A percentile compares a stretch with the other conserved stretches of the same genome.
These are phyloP conservation scores for Liasis olivaceus DNA, from an alignment of 2,797 vertebrate species.

Conservation along the genomic window DNA sequence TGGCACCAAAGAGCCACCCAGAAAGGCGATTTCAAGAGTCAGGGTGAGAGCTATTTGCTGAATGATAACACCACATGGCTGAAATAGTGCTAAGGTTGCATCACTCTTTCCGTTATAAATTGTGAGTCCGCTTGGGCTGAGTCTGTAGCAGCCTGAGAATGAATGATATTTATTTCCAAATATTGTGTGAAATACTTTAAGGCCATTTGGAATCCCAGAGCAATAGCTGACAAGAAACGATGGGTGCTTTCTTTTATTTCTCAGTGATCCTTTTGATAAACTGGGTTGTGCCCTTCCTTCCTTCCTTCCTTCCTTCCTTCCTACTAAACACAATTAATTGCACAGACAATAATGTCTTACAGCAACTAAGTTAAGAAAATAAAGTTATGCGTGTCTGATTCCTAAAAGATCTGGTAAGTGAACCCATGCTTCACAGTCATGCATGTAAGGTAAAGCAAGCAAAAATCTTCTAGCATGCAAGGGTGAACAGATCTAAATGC, in stretches of 20 bases:
- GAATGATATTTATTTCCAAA: conserved; percentile 71
- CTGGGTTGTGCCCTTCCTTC: neutral
- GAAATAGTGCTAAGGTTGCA: conserved; percentile 54
- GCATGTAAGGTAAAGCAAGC: neutral
- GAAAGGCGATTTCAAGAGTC: conserved; percentile 24
- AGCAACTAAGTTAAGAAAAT: neutral
- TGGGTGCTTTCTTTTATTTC: conserved; percentile 32
- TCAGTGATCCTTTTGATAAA: neutral
- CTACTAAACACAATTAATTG: neutral
- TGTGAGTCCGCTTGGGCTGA: conserved; percentile 34
- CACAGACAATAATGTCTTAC: neutral
- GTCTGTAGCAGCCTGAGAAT: conserved; percentile 54
- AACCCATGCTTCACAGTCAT: neutral
- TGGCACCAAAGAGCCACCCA: conserved; percentile 22
- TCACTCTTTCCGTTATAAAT: conserved; percentile 65
- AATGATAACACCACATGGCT: conserved; percentile 57
- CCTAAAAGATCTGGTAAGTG: neutral
- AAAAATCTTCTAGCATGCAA: neutral
- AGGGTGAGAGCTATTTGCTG: conserved; percentile 45
- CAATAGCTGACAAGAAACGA: neutral
- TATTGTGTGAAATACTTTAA: conserved; percentile 67
- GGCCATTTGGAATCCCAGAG: conserved; percentile 53
- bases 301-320: neutral
- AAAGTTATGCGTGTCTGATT: neutral
- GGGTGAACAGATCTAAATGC: neutral